Percentiles rank a stretch among this genome's conserved stretches.
phyloP scores from a whole-genome alignment of 1,140 invertebrate genomes.

The Cyrtorhinus lividipennis region DNA sequence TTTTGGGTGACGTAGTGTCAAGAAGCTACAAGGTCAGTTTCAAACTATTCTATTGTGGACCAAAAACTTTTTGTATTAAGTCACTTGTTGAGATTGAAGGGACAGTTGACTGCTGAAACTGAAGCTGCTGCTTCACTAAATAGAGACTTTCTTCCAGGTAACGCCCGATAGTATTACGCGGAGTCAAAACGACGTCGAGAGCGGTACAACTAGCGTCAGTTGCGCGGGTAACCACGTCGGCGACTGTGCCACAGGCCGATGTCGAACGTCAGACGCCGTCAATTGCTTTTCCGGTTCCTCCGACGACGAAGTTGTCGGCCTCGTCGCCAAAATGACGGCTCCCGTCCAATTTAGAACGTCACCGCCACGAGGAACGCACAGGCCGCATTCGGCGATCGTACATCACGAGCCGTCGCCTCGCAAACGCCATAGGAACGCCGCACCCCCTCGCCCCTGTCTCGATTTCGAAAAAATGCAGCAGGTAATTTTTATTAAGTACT shows the following conservation, averaged over 20 bases:
- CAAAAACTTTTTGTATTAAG: too few species aligned
- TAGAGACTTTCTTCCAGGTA: too few species aligned
- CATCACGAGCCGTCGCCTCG: conserved; percentile 35
- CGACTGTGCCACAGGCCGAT: conserved; percentile 1
- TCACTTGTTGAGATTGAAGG: too few species aligned
- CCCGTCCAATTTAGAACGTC: conserved; percentile 79
- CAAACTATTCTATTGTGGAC: too few species aligned
- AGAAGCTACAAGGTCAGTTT: too few species aligned
- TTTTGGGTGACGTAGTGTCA: too few species aligned
- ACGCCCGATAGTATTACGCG: neutral
- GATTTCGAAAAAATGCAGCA: conserved; percentile 96
- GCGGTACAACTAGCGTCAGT: neutral
- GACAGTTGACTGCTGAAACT: too few species aligned
- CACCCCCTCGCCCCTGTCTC: conserved; percentile 59
- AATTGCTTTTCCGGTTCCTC: conserved; percentile 29
- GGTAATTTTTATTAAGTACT: conserved; percentile 35
- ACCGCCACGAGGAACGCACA: conserved; percentile 44
- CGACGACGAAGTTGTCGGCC: conserved; percentile 40
- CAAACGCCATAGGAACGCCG: conserved; percentile 42
- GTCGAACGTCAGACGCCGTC: conserved; percentile 18
- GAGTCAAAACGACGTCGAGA: neutral
- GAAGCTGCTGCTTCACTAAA: too few species aligned
- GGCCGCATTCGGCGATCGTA: conserved; percentile 33
- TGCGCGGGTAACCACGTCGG: neutral
- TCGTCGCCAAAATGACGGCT: conserved; percentile 40